Evolutionary conservation across 2,113 vertebrate genomes (phyloP).

Genomic region (Chloropsis hardwickii): DNA sequence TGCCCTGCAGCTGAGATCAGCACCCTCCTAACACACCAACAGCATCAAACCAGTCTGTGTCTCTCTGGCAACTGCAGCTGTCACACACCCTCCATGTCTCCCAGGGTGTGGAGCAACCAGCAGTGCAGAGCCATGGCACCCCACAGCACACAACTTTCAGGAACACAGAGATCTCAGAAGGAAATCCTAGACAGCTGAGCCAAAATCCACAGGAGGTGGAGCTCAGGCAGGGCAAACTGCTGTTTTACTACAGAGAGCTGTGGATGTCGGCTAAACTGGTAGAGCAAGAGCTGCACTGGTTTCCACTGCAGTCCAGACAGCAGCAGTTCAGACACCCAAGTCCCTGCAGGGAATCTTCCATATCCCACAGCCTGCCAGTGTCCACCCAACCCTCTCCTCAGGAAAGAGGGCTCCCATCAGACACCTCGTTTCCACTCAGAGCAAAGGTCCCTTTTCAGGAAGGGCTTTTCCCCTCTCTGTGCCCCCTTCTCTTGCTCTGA

Average conservation of each 20-base stretch:
- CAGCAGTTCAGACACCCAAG: not conserved
- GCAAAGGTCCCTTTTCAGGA: not conserved
- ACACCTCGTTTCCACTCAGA: not conserved
- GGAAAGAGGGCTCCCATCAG: not conserved
- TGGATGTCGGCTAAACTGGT: not conserved
- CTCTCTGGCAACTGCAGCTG: not conserved
- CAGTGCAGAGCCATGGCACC: not conserved
- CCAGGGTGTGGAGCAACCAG: not conserved
- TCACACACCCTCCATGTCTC: not conserved
- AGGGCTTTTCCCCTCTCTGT: not conserved
- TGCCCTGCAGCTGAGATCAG: not conserved
- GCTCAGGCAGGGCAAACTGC: not conserved
- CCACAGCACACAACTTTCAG: not conserved
- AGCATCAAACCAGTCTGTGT: accelerated
- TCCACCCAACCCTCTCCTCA: not conserved
- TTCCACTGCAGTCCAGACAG: not conserved
- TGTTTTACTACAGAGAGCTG: not conserved
- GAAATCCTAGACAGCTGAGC: not conserved
- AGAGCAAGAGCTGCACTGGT: not conserved
- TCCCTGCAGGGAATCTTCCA: not conserved
- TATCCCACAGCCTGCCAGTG: not conserved
- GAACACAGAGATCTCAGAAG: not conserved
- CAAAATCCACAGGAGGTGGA: not conserved
- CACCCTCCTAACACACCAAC: not conserved
- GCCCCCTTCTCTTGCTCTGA: not conserved